Evolutionary conservation across 1,140 invertebrate genomes (phyloP).

Genomic region (Homarus americanus): DNA sequence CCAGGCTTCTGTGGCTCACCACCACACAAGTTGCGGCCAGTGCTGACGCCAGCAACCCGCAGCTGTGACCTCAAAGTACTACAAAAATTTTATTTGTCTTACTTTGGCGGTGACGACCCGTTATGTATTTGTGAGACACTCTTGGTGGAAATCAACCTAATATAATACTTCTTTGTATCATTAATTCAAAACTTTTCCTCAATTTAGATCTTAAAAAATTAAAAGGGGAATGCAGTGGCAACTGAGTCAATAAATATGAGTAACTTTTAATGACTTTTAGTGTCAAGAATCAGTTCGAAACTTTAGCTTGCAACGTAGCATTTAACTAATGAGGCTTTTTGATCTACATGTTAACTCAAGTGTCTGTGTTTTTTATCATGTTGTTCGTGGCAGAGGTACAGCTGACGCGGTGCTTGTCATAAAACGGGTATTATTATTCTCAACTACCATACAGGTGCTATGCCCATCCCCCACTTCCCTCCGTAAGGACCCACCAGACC

Average conservation of each 20-base stretch:
- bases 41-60: not conserved
- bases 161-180: not conserved
- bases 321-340: not conserved
- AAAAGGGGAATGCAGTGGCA: not conserved
- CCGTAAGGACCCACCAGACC: not conserved
- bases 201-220: too few species aligned
- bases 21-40: not conserved
- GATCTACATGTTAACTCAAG: slow-evolving; percentile 2
- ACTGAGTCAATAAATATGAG: not conserved
- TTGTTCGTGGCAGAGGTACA: slow-evolving; percentile 17
- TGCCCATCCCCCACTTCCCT: not conserved
- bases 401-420: slow-evolving; percentile 56
- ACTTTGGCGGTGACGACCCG: not conserved
- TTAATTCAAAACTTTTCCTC: not conserved
- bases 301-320: not conserved
- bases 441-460: slow-evolving; percentile 51
- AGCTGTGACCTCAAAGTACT: too few species aligned
- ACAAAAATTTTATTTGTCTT: too few species aligned
- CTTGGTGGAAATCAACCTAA: not conserved
- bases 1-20: too few species aligned
- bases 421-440: slow-evolving; percentile 55
- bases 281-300: not conserved
- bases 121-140: not conserved
- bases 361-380: slow-evolving; percentile 41
- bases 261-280: not conserved